phyloP scores from a whole-genome alignment of 1,140 invertebrate genomes.

The Sweltsa coloradensis region DNA sequence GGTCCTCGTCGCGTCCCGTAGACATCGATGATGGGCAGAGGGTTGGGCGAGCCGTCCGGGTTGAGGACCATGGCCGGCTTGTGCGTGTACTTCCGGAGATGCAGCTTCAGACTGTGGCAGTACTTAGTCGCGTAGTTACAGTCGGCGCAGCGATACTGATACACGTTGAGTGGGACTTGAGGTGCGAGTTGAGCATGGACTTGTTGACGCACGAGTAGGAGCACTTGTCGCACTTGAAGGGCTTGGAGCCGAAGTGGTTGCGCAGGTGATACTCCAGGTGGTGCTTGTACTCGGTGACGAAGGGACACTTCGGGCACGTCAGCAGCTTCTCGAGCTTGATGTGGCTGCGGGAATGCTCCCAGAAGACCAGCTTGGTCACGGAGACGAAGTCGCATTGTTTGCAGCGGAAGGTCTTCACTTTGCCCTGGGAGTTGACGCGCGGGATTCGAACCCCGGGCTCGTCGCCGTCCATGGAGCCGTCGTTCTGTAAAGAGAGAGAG shows the following conservation, averaged over 20 bases:
- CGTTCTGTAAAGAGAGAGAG: too few relatives aligned
- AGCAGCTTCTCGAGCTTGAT: slow-evolving; percentile 89
- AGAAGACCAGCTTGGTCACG: slow-evolving; percentile 82
- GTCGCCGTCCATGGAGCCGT: slow-evolving; percentile 27
- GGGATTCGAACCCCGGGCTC: slow-evolving; percentile 51
- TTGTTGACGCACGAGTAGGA: slow-evolving; percentile 94
- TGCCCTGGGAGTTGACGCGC: slow-evolving; percentile 66
- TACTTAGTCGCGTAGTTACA: slow-evolving; percentile 98
- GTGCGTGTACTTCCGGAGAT: slow-evolving; percentile 80
- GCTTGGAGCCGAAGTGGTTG: slow-evolving; percentile 92
- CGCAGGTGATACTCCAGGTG: slow-evolving; percentile 95
- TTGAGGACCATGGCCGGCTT: slow-evolving; percentile 76
- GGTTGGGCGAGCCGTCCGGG: slow-evolving; percentile 75
- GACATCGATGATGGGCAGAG: slow-evolving; percentile 76
- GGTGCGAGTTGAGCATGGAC: slow-evolving; percentile 97
- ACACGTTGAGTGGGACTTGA: slow-evolving; percentile 97
- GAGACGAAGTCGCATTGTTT: slow-evolving; percentile 82
- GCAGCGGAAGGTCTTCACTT: slow-evolving; percentile 80
- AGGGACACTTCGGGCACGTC: slow-evolving; percentile 83
- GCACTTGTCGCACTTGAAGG: slow-evolving; percentile 90
- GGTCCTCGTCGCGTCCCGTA: slow-evolving; percentile 80
- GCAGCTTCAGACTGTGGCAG: slow-evolving; percentile 92
- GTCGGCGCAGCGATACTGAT: slow-evolving; percentile 89
- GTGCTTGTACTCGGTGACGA: slow-evolving; percentile 98
- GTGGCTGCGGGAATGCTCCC: slow-evolving; percentile 81